phyloP scores from a whole-genome alignment of 2,888 invertebrate genomes.

The Patella depressa region DNA sequence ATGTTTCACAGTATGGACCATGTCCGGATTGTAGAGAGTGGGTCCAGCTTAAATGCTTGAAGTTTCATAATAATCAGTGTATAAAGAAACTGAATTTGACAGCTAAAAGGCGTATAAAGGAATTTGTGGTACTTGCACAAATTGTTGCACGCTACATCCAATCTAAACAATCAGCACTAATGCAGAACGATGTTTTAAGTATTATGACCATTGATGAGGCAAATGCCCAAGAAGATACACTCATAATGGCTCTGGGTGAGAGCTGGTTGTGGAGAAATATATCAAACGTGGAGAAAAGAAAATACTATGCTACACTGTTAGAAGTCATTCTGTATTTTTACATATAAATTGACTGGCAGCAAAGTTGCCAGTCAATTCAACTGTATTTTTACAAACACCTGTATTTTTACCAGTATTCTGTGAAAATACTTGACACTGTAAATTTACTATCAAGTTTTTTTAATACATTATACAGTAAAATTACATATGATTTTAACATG shows the following conservation, averaged over 20 bases:
- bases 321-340: no score
- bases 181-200: constrained; percentile 27
- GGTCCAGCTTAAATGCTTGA: background rate
- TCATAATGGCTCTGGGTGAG: constrained; percentile 38
- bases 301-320: constrained; percentile 22
- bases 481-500: no score
- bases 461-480: no score
- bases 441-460: no score
- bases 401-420: no score
- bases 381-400: no score
- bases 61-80: background rate
- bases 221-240: constrained; percentile 27
- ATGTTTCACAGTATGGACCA: background rate
- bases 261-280: constrained; percentile 32
- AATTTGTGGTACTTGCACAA: background rate
- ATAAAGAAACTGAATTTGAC: background rate
- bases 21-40: background rate
- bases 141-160: background rate
- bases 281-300: constrained; percentile 36
- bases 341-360: no score
- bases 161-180: background rate
- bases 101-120: background rate
- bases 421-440: no score
- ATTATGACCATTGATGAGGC: constrained; percentile 31
- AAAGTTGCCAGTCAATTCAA: no score